Percentiles rank a stretch among this genome's conserved stretches.
Evolutionary conservation across 2,888 invertebrate genomes (phyloP).

Genomic region (Elysia crispata): DNA sequence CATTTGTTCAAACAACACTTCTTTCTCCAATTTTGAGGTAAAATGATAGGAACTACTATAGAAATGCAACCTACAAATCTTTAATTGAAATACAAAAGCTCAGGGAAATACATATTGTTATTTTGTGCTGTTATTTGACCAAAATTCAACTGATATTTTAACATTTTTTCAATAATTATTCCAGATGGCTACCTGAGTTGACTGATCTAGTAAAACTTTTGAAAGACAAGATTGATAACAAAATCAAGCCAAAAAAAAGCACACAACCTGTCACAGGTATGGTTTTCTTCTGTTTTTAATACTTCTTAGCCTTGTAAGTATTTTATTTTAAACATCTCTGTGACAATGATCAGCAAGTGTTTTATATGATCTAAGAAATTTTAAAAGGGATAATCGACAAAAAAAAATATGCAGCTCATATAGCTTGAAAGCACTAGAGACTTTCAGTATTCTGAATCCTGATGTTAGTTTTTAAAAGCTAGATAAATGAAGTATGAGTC

Average conservation of each 20-base stretch:
- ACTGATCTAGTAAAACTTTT: conserved; percentile 66
- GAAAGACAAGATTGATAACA: conserved; percentile 70
- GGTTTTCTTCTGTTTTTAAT: conserved; percentile 16
- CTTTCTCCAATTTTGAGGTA: conserved; percentile 72
- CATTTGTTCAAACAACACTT: conserved; percentile 72
- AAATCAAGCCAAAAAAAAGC: conserved; percentile 62
- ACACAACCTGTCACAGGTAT: conserved; percentile 64
- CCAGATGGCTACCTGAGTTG: conserved; percentile 73
- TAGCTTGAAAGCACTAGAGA: too few relatives aligned
- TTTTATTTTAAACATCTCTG: too few relatives aligned
- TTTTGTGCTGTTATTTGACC: not conserved
- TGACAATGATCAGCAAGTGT: too few relatives aligned
- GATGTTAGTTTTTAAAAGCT: too few relatives aligned
- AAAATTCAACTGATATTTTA: not conserved
- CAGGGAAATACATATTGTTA: not conserved
- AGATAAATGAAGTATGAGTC: too few relatives aligned
- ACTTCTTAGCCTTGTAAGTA: too few relatives aligned
- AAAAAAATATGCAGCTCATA: too few relatives aligned
- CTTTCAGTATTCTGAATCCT: too few relatives aligned
- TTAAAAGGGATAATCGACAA: too few relatives aligned
- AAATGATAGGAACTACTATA: too few relatives aligned
- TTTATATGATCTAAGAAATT: too few relatives aligned
- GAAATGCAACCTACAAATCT: too few relatives aligned
- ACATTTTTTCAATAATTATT: conserved; percentile 23
- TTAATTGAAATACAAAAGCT: not conserved